A percentile compares a stretch with the other conserved stretches of the same genome.
These are phyloP conservation scores for Lasioglossum lativentre DNA, from an alignment of 2,888 invertebrate genomes.

Conservation along the genomic window DNA sequence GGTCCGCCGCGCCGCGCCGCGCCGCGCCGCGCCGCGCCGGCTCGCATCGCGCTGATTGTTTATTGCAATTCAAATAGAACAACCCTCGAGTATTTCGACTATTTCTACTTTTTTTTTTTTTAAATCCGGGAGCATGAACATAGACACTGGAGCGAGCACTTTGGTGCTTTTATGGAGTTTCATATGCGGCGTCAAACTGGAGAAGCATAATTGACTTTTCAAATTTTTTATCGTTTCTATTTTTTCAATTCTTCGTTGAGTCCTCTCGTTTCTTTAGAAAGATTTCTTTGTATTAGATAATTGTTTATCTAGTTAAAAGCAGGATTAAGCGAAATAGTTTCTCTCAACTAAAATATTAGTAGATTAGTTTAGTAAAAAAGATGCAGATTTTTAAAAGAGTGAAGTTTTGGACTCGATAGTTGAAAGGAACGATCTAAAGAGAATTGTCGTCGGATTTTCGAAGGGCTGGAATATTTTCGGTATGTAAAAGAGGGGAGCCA, in stretches of 20 bases:
- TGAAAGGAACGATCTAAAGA: not conserved
- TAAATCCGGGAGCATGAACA: not conserved
- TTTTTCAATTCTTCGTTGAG: not conserved
- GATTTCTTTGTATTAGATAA: not conserved
- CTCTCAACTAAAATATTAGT: no score
- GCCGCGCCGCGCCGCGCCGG: no score
- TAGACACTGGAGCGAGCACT: not conserved
- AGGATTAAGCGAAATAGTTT: no score
- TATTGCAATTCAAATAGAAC: not conserved
- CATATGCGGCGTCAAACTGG: not conserved
- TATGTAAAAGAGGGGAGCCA: not conserved
- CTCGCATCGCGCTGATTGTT: not conserved
- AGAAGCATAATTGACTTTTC: not conserved
- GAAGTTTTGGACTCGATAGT: not conserved
- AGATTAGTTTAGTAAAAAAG: no score
- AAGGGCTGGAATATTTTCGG: not conserved
- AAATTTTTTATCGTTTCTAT: not conserved
- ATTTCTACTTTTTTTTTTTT: not conserved
- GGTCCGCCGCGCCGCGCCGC: not conserved
- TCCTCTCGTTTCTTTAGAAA: not conserved
- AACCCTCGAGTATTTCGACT: not conserved
- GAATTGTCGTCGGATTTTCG: not conserved
- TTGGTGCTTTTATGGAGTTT: not conserved
- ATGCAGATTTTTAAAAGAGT: not conserved
- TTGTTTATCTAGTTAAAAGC: no score